Conservation (phyloP, 2,888 invertebrate species). For the Calameuta filiformis region DNA sequence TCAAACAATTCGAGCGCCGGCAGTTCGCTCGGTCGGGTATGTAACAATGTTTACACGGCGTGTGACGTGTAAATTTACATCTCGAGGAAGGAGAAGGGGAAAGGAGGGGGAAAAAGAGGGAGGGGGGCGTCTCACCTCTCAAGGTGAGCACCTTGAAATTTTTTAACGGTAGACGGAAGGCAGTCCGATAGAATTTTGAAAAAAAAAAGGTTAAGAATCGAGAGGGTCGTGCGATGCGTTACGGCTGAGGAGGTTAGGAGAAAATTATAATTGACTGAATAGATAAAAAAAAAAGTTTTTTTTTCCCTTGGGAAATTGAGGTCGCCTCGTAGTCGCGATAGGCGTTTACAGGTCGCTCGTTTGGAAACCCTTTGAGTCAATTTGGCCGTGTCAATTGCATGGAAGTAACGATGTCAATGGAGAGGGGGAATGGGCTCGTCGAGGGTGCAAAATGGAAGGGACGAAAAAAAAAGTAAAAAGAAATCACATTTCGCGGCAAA, state of each 20-base stretch:
- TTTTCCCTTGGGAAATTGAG: not conserved
- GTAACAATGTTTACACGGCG: constrained; percentile 16
- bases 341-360: not conserved
- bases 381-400: constrained; percentile 47
- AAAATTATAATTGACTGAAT: not conserved
- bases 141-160: not conserved
- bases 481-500: not conserved
- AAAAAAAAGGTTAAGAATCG: not conserved
- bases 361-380: constrained; percentile 48
- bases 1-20: constrained; percentile 3
- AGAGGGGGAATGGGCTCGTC: constrained; percentile 25
- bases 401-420: constrained; percentile 52
- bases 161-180: no score
- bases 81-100: not conserved
- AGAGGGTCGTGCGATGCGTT: not conserved
- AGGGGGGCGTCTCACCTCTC: not conserved
- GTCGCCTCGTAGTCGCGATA: not conserved
- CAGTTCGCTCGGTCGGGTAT: constrained; percentile 2
- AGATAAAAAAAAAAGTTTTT: not conserved
- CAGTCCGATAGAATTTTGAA: no score
- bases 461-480: not conserved
- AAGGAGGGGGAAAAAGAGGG: not conserved
- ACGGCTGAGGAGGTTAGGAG: no score
- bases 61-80: constrained; percentile 13
- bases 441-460: not conserved